Conservation (phyloP, 2,888 invertebrate species). For the Caenorhabditis sp. region DNA sequence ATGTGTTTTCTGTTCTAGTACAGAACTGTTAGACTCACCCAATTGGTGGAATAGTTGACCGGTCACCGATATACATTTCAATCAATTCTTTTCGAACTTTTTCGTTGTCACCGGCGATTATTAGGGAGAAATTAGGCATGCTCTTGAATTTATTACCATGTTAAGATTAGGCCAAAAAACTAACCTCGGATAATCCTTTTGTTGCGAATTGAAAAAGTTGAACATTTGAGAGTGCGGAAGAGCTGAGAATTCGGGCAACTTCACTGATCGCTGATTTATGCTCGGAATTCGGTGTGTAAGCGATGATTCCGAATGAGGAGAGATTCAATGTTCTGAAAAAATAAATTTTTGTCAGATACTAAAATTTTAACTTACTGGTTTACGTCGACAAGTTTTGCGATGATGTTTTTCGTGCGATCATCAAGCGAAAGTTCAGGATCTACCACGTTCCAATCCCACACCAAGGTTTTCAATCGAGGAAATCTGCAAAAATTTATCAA, state of each 20-base stretch:
- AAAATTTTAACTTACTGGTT: constrained; percentile 13
- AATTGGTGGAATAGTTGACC: constrained; percentile 37
- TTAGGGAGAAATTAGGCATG: constrained; percentile 43
- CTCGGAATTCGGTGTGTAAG: constrained; percentile 45
- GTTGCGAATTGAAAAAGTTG: constrained; percentile 37
- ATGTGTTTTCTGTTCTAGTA: too few species aligned
- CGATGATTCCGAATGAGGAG: constrained; percentile 33
- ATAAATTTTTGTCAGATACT: not conserved
- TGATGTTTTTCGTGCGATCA: constrained; percentile 35
- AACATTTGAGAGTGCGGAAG: constrained; percentile 9
- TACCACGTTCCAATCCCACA: constrained; percentile 55
- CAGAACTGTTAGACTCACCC: too few species aligned
- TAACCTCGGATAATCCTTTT: constrained; percentile 36
- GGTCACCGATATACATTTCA: constrained; percentile 27
- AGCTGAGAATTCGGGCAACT: constrained; percentile 25
- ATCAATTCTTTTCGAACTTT: constrained; percentile 19
- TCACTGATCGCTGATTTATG: constrained; percentile 36
- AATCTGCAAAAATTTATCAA: constrained; percentile 24
- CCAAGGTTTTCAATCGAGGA: constrained; percentile 38
- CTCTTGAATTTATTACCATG: constrained; percentile 12
- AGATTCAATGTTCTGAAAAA: constrained; percentile 32
- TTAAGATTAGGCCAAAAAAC: not conserved
- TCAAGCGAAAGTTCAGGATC: constrained; percentile 43
- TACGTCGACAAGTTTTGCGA: constrained; percentile 21
- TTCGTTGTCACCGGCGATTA: constrained; percentile 31